These are phyloP conservation scores for Cyanoramphus novaezelandiae DNA, from an alignment of 2,113 vertebrate genomes.

Conservation along the genomic window DNA sequence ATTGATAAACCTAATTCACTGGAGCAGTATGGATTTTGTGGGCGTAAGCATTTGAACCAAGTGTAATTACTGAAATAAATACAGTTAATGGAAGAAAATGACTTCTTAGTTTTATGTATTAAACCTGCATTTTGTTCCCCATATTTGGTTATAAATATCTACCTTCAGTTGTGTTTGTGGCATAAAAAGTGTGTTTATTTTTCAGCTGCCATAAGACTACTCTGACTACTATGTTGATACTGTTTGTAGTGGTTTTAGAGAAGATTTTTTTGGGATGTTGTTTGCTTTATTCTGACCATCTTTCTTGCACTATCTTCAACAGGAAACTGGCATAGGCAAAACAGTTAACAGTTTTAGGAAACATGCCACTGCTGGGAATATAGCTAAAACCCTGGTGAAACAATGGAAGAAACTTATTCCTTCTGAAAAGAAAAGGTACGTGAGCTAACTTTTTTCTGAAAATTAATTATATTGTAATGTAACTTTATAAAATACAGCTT, in stretches of 20 bases:
- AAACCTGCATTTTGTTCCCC: not conserved
- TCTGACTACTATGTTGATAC: not conserved
- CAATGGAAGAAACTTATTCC: slow-evolving; percentile 79
- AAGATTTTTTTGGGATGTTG: not conserved
- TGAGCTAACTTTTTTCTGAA: not conserved
- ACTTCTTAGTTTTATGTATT: not conserved
- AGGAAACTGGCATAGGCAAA: slow-evolving; percentile 88
- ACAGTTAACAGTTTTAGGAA: slow-evolving; percentile 80
- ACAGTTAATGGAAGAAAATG: not conserved
- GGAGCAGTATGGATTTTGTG: not conserved
- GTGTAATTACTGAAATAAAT: not conserved
- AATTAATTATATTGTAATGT: not conserved
- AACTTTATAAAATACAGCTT: not conserved
- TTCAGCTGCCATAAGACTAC: not conserved
- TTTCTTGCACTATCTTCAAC: not conserved
- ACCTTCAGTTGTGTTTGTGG: not conserved
- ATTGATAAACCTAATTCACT: not conserved
- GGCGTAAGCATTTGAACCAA: not conserved
- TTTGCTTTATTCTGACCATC: not conserved
- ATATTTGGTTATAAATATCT: not conserved
- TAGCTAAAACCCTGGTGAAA: slow-evolving; percentile 79
- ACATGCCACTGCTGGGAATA: slow-evolving; percentile 74
- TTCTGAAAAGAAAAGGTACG: slow-evolving; percentile 61
- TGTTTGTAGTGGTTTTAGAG: not conserved
- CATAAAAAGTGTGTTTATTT: not conserved